Conservation (phyloP, 35 echinoderm and acorn worm species). For the Anneissia japonica region DNA sequence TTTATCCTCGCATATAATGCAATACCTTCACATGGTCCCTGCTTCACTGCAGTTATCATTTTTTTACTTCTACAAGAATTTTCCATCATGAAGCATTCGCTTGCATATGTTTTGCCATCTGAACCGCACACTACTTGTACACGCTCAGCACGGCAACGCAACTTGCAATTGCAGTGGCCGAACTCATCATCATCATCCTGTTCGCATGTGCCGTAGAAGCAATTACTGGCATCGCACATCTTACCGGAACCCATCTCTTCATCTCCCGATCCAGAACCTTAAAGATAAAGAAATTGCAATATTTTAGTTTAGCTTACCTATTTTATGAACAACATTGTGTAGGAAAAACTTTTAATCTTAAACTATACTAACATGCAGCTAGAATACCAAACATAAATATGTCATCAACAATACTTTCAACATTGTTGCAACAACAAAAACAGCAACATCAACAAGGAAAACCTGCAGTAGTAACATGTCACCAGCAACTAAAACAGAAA, state of each 20-base stretch:
- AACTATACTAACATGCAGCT: too few relatives aligned
- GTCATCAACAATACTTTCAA: too few relatives aligned
- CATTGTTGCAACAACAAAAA: too few relatives aligned
- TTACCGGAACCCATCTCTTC: not conserved
- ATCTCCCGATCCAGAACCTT: not conserved
- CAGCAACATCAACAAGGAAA: too few relatives aligned
- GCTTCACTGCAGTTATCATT: constrained; percentile 11
- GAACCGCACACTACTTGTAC: constrained; percentile 73
- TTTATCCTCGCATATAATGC: too few relatives aligned
- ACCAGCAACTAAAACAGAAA: too few relatives aligned
- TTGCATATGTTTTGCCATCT: constrained; percentile 71
- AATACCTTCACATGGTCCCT: constrained; percentile 84
- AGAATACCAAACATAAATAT: too few relatives aligned
- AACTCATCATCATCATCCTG: not conserved
- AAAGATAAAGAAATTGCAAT: too few relatives aligned
- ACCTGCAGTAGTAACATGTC: too few relatives aligned
- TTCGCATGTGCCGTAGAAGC: not conserved
- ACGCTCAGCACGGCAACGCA: constrained; percentile 62
- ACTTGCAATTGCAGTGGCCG: constrained; percentile 35
- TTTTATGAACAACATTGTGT: too few relatives aligned
- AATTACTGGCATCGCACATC: not conserved
- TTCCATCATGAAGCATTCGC: constrained; percentile 66
- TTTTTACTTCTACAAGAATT: constrained; percentile 54
- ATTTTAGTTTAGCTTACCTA: too few relatives aligned
- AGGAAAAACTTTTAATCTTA: too few relatives aligned